Percentiles rank a stretch among this genome's conserved stretches.
phyloP scores from a whole-genome alignment of 2,888 invertebrate genomes.

The Myopa tessellatipennis region DNA sequence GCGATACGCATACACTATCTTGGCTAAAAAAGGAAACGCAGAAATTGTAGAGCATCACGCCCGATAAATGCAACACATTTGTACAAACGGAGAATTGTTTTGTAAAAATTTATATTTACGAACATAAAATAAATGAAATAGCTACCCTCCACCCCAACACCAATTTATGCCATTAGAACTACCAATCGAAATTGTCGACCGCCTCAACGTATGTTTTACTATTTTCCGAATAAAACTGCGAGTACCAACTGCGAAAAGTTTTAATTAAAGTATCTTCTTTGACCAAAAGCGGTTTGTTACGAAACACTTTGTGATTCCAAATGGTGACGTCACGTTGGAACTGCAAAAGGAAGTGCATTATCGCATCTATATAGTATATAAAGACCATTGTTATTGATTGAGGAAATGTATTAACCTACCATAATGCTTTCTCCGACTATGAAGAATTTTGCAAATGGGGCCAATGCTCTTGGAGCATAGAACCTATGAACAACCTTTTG shows the following conservation, averaged over 20 bases:
- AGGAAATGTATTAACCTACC: conserved; percentile 67
- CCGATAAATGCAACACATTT: background rate
- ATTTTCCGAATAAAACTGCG: conserved; percentile 84
- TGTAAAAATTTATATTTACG: background rate
- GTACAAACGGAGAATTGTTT: background rate
- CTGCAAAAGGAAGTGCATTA: conserved; percentile 68
- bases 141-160: background rate
- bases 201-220: conserved; percentile 71
- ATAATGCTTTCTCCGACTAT: conserved; percentile 78
- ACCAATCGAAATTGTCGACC: conserved; percentile 56
- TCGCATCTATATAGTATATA: background rate
- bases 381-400: background rate
- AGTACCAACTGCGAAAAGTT: conserved; percentile 83
- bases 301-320: conserved; percentile 87
- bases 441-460: conserved; percentile 74
- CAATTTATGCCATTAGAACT: conserved; percentile 16
- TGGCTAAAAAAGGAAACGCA: conserved; percentile 85
- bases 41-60: conserved; percentile 61
- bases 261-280: conserved; percentile 80
- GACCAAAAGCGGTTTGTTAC: conserved; percentile 78
- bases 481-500: conserved; percentile 84
- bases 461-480: conserved; percentile 74
- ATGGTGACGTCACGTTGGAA: conserved; percentile 85
- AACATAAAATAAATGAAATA: background rate
- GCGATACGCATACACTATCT: conserved; percentile 76